These are phyloP conservation scores for Macroglossus sobrinus DNA, from an alignment of 2,113 vertebrate species.

Conservation along the genomic window DNA sequence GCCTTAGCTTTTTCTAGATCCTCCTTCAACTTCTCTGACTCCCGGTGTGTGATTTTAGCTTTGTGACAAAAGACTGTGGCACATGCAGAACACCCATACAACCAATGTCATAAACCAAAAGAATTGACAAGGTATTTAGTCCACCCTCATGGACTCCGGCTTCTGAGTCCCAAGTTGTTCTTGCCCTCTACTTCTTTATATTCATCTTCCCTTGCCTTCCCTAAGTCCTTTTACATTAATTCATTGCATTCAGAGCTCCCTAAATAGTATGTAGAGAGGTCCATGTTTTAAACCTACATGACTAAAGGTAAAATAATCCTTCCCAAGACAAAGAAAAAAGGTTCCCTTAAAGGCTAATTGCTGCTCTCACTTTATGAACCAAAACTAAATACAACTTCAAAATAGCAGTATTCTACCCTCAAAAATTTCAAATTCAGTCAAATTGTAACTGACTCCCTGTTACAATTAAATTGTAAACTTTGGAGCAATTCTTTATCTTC, in stretches of 20 bases:
- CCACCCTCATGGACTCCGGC: neutral
- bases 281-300: neutral
- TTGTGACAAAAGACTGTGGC: neutral
- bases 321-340: neutral
- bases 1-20: neutral
- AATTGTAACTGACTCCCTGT: neutral
- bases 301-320: neutral
- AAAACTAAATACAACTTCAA: neutral
- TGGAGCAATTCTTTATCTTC: neutral
- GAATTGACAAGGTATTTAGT: neutral
- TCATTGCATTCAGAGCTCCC: neutral
- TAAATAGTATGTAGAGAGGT: neutral
- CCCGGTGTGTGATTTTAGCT: neutral
- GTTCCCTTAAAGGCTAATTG: neutral
- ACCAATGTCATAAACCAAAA: neutral
- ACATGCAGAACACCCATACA: neutral
- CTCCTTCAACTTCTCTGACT: neutral
- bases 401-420: neutral
- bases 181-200: neutral
- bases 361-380: neutral
- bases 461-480: neutral
- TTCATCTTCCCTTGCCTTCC: neutral
- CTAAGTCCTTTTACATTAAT: neutral
- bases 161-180: neutral
- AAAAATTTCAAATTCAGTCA: neutral